Percentiles rank a stretch among this genome's conserved stretches.
Conservation (phyloP, 1,140 invertebrate genomes). For the Drosophila orena region DNA sequence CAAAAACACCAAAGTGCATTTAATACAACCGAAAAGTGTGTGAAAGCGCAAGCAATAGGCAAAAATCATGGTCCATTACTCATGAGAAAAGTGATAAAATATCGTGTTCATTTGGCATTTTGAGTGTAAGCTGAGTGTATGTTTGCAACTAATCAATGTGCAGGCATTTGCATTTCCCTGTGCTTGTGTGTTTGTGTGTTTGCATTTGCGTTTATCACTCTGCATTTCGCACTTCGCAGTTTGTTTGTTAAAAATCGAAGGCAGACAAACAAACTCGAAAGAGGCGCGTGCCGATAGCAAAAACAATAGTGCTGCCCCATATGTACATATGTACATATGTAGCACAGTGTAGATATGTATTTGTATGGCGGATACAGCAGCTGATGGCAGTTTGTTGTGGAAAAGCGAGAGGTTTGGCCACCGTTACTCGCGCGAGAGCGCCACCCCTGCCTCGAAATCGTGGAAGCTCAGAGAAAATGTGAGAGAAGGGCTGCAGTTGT, state of each 20-base stretch:
- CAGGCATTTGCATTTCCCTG: constrained; percentile 32
- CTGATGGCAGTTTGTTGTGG: constrained; percentile 53
- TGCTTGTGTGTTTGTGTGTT: constrained; percentile 24
- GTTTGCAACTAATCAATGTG: constrained; percentile 65
- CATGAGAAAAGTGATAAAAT: constrained; percentile 17
- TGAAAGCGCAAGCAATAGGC: constrained; percentile 47
- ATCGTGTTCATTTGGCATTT: constrained; percentile 54
- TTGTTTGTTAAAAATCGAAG: constrained; percentile 76
- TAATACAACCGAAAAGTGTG: constrained; percentile 35
- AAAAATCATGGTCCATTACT: constrained; percentile 14
- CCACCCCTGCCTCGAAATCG: constrained; percentile 1
- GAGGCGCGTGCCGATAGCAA: constrained; percentile 54
- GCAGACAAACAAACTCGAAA: constrained; percentile 68
- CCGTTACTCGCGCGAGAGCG: constrained; percentile 5
- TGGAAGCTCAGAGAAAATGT: background rate
- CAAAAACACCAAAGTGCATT: constrained; percentile 76
- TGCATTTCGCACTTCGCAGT: constrained; percentile 13
- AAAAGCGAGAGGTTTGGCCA: constrained; percentile 6
- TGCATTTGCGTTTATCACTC: background rate
- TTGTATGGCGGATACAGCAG: constrained; percentile 28
- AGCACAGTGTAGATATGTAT: background rate
- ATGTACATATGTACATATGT: too few relatives aligned
- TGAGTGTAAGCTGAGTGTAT: constrained; percentile 56
- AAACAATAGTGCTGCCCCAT: constrained; percentile 6
- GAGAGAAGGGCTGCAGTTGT: background rate